Percentiles rank a stretch among this genome's conserved stretches.
phyloP scores from a whole-genome alignment of 2,797 vertebrate species.

The Urosaurus nigricauda region DNA sequence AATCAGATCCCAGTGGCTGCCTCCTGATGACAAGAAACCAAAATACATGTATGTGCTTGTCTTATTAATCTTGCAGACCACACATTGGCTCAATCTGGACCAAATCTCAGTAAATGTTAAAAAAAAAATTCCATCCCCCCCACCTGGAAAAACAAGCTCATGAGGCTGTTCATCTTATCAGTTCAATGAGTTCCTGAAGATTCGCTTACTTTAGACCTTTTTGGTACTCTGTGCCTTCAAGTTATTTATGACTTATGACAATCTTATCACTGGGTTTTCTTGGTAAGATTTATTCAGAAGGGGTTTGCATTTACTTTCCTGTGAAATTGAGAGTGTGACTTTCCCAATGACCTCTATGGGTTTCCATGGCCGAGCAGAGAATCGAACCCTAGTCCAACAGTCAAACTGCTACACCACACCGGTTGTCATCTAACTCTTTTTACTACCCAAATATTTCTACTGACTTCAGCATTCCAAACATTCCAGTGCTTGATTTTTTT shows the following conservation, averaged over 20 bases:
- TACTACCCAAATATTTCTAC: slow-evolving; percentile 1
- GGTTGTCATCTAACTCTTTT: neutral
- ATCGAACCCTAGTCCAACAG: too few species aligned
- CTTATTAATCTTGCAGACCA: neutral
- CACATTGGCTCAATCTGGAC: neutral
- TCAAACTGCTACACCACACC: too few species aligned
- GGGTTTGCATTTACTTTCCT: too few species aligned
- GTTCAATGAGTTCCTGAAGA: neutral
- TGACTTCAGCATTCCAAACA: neutral
- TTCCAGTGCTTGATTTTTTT: neutral
- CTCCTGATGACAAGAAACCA: neutral
- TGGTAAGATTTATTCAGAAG: too few species aligned
- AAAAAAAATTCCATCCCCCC: neutral
- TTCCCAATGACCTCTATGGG: too few species aligned
- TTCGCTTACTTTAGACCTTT: neutral
- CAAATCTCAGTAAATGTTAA: neutral
- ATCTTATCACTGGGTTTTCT: too few species aligned
- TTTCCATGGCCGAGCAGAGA: too few species aligned
- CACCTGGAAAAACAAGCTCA: neutral
- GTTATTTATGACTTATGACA: too few species aligned
- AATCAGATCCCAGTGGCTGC: neutral
- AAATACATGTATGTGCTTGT: neutral
- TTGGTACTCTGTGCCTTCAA: too few species aligned
- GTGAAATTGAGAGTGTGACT: too few species aligned
- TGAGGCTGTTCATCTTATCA: neutral